These are phyloP conservation scores for Drosophila kanekoi DNA, from an alignment of 2,888 invertebrate species.

Conservation along the genomic window DNA sequence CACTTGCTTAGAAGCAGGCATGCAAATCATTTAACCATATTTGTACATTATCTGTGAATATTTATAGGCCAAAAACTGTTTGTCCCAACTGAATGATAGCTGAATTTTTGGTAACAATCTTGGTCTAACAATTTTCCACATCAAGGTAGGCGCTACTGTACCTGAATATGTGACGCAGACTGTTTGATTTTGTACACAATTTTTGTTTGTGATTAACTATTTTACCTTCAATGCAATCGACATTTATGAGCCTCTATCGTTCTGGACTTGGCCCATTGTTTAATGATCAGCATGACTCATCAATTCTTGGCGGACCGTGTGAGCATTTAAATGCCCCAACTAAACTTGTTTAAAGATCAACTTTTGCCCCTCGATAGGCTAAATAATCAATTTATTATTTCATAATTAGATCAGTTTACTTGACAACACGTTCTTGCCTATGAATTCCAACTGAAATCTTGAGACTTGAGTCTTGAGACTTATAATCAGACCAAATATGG, in stretches of 20 bases:
- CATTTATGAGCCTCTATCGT: slow-evolving; percentile 8
- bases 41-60: no score
- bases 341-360: slow-evolving; percentile 9
- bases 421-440: background rate
- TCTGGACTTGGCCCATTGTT: slow-evolving; percentile 10
- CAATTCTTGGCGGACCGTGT: background rate
- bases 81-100: no score
- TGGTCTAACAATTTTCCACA: background rate
- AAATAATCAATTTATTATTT: background rate
- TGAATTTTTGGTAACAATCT: no score
- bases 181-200: background rate
- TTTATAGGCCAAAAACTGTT: no score
- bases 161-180: background rate
- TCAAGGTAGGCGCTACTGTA: background rate
- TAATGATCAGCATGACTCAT: slow-evolving; percentile 26
- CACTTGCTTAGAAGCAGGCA: background rate
- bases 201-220: background rate
- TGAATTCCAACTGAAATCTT: no score
- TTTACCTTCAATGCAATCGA: slow-evolving; percentile 13
- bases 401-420: background rate
- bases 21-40: background rate
- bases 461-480: no score
- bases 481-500: no score
- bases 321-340: background rate
- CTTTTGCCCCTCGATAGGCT: background rate